Conservation (phyloP, 2,113 vertebrate genomes). For the Brachyistius frenatus region DNA sequence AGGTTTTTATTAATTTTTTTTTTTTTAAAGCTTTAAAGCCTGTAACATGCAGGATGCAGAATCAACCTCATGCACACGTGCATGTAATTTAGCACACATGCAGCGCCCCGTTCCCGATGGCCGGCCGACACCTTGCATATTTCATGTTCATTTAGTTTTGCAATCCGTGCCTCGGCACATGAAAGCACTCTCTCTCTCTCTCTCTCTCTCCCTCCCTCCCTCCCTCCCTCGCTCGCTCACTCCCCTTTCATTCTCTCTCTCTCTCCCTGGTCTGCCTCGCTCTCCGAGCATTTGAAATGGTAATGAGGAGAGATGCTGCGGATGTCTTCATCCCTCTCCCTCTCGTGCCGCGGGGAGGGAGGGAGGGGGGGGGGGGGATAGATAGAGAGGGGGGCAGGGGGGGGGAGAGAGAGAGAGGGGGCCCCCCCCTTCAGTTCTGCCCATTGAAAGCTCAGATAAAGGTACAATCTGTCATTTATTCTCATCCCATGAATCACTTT, state of each 20-base stretch:
- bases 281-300: constrained; percentile 82
- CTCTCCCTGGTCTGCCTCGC: constrained; percentile 70
- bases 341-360: constrained; percentile 54
- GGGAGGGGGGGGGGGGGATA: constrained; percentile 39
- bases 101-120: constrained; percentile 41
- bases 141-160: constrained; percentile 82
- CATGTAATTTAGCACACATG: constrained; percentile 42
- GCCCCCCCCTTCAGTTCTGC: constrained; percentile 61
- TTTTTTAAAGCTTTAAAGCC: constrained; percentile 8
- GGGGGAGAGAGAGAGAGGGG: too few relatives aligned
- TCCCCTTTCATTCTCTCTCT: constrained; percentile 64
- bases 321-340: constrained; percentile 81
- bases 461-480: constrained; percentile 80
- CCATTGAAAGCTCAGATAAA: constrained; percentile 75
- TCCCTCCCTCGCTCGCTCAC: constrained; percentile 50
- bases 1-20: constrained; percentile 1
- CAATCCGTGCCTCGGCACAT: constrained; percentile 79
- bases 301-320: constrained; percentile 82
- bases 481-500: constrained; percentile 61
- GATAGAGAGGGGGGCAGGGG: too few relatives aligned
- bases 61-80: constrained; percentile 36
- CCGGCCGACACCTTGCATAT: constrained; percentile 75
- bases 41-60: constrained; percentile 38
- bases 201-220: constrained; percentile 25
- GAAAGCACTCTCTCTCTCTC: constrained; percentile 74